Conservation (phyloP, 1,140 invertebrate species). For the Drosophila virilis region DNA sequence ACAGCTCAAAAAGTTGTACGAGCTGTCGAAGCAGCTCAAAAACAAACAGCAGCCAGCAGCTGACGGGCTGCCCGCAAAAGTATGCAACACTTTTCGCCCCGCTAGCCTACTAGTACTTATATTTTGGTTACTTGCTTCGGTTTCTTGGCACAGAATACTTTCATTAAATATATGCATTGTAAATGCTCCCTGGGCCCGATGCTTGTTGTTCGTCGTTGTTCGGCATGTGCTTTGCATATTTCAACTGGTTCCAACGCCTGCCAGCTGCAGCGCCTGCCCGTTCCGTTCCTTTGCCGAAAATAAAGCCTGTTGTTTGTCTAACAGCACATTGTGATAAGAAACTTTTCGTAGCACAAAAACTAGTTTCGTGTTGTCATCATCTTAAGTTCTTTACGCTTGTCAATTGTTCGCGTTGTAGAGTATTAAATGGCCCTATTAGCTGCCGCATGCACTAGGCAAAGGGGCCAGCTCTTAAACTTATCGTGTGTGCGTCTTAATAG, state of each 20-base stretch:
- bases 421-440: neutral
- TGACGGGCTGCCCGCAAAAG: conserved; percentile 46
- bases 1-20: conserved; percentile 50
- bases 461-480: too few species aligned
- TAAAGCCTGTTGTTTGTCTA: conserved; percentile 30
- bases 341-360: conserved; percentile 57
- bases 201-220: neutral
- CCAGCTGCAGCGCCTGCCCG: too few species aligned
- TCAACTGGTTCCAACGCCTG: conserved; percentile 16
- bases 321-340: conserved; percentile 74
- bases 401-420: conserved; percentile 46
- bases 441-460: neutral
- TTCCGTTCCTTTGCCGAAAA: neutral
- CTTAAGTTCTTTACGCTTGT: conserved; percentile 57
- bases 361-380: conserved; percentile 65
- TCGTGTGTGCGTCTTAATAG: too few species aligned
- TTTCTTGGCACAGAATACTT: conserved; percentile 36
- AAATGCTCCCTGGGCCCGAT: conserved; percentile 35
- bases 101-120: neutral
- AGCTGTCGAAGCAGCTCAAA: conserved; percentile 57
- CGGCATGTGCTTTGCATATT: conserved; percentile 67
- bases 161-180: conserved; percentile 72
- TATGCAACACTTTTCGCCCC: conserved; percentile 71
- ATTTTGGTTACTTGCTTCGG: conserved; percentile 4
- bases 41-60: conserved; percentile 62